These are phyloP conservation scores for Diaperis boleti DNA, from an alignment of 2,888 invertebrate species.

Conservation along the genomic window DNA sequence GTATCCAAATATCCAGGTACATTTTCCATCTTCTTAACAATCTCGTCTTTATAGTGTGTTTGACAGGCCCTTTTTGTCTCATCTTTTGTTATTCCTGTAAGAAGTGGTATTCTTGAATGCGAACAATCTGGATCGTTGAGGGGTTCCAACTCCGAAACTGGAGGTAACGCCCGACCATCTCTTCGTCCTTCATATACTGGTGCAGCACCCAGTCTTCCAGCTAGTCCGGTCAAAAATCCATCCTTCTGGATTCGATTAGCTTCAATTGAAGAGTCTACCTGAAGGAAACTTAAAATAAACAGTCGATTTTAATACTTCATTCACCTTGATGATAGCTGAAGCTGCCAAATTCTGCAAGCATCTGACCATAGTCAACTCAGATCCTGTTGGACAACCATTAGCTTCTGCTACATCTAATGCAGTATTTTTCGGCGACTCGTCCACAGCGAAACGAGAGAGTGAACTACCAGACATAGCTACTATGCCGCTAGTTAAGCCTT, in stretches of 20 bases:
- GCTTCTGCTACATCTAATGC: conserved; percentile 73
- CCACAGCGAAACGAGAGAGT: conserved; percentile 78
- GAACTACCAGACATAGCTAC: conserved; percentile 83
- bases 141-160: conserved; percentile 74
- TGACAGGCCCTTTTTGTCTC: conserved; percentile 73
- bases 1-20: conserved; percentile 65
- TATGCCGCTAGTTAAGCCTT: conserved; percentile 72
- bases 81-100: conserved; percentile 80
- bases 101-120: conserved; percentile 72
- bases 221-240: conserved; percentile 74
- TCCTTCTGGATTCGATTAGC: conserved; percentile 70
- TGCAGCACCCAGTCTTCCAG: conserved; percentile 73
- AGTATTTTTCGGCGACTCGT: conserved; percentile 73
- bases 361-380: conserved; percentile 73
- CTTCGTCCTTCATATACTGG: conserved; percentile 77
- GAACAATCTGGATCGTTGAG: conserved; percentile 71
- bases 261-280: conserved; percentile 74
- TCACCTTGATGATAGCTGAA: conserved; percentile 66
- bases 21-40: conserved; percentile 61
- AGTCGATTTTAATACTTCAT: conserved; percentile 3
- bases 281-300: no score
- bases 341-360: conserved; percentile 72
- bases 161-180: conserved; percentile 77
- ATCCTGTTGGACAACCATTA: conserved; percentile 73
- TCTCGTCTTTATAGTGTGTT: conserved; percentile 62